Evolutionary conservation across 2,797 vertebrate species (phyloP), one percentile per base, ranked within the genome.

Genomic region (Stomatorhinus walkeri): DNA sequence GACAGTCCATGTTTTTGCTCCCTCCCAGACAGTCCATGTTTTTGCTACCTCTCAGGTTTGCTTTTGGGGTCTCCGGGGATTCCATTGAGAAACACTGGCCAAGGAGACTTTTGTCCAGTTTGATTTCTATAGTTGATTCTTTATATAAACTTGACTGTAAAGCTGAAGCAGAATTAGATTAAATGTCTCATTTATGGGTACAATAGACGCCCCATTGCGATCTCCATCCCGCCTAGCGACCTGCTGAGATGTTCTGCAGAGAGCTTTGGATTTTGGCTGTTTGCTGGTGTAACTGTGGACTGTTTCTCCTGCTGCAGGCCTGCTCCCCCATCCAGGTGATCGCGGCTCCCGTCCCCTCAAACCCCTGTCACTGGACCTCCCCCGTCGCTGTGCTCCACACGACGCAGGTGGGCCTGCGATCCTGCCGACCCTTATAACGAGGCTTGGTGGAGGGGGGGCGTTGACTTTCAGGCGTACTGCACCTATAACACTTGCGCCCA

Each of bases 331-430:
- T 95, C 79, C 96, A 94, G 46, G 94, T 96, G 89, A 94, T 96
- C 0, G 93, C 96, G 6, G 94, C 93, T 0, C 95, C 96, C 0
- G 93, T 94, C 88, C 92, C 95, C 88, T 94, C 96, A 32, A 94
- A 95, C 89, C 90, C 96, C 90, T 96, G 96, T 89, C 95, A 93
- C 88, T 96, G 96, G 96, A 95, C 94, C 0, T 90, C 92, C 7
- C 87, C 93, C 1, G 91, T 93, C 89, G 91, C 92, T 0, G 89
- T 91, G 89, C 93, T 93, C 89, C 89, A 91, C 91, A 93, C 85
- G 88, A 92, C 91, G 93, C 95, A 94, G 94, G 95, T 96, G 59
- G 89, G 90, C 2, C 3, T 54, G 46, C 76, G 4, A 1, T 19
- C 12, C 36, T 16, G 76, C 36, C 40, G 28, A n/a, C 9, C 68